Evolutionary conservation across 2,888 invertebrate genomes (phyloP).

Genomic region (Noctua comes): DNA sequence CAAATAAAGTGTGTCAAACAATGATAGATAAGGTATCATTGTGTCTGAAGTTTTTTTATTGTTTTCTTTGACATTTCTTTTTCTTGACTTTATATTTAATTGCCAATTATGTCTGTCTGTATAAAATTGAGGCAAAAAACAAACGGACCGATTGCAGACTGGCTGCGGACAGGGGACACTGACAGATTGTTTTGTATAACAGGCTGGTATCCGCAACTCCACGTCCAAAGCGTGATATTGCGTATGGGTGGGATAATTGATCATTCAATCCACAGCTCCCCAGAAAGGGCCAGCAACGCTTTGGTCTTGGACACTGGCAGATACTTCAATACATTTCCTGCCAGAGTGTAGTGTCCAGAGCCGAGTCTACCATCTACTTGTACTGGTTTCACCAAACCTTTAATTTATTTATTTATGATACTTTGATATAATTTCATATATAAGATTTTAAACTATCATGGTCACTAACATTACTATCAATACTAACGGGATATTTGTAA

Average conservation of each 20-base stretch:
- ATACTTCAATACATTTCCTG: background rate
- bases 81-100: background rate
- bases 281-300: background rate
- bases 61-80: background rate
- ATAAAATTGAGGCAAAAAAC: background rate
- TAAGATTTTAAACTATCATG: no score
- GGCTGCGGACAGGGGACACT: background rate
- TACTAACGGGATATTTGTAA: no score
- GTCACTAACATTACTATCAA: no score
- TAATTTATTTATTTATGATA: background rate
- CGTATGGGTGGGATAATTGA: background rate
- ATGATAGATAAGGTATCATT: conserved; percentile 19
- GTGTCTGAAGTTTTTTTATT: background rate
- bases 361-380: background rate
- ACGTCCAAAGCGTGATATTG: background rate
- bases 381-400: background rate
- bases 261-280: background rate
- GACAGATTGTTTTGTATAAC: background rate
- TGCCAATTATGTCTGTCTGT: no score
- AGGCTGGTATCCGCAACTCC: background rate
- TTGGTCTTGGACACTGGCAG: background rate
- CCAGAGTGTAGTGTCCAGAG: background rate
- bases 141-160: background rate
- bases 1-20: conserved; percentile 28
- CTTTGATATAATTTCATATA: no score